Conservation (phyloP, 2,888 invertebrate genomes). For the Conus canariensis region DNA sequence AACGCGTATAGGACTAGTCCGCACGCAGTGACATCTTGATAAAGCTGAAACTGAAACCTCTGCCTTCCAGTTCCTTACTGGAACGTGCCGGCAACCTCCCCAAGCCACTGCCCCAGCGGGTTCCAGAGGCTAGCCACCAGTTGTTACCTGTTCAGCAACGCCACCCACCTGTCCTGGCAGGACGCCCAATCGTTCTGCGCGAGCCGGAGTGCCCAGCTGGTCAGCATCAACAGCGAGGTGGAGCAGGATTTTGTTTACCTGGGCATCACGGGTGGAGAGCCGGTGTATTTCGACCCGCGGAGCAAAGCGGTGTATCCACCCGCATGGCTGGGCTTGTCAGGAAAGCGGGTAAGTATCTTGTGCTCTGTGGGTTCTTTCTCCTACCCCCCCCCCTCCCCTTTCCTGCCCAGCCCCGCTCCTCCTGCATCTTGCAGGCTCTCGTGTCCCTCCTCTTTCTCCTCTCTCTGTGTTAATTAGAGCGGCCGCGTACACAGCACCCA, state of each 20-base stretch:
- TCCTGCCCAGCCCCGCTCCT: too few relatives aligned
- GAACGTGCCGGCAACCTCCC: constrained; percentile 57
- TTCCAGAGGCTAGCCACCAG: constrained; percentile 56
- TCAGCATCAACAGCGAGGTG: constrained; percentile 56
- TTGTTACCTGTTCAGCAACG: constrained; percentile 56
- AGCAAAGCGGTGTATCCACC: not conserved
- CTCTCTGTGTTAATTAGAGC: too few relatives aligned
- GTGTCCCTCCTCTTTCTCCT: too few relatives aligned
- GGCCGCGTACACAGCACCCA: too few relatives aligned
- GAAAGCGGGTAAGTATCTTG: constrained; percentile 52
- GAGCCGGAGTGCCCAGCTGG: constrained; percentile 53
- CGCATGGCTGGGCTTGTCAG: constrained; percentile 63
- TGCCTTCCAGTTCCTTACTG: constrained; percentile 53
- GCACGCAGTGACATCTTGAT: too few relatives aligned
- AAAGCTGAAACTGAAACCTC: too few relatives aligned
- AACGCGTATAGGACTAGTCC: too few relatives aligned
- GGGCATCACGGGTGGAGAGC: constrained; percentile 25
- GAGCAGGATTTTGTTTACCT: constrained; percentile 62
- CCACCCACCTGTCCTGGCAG: constrained; percentile 54
- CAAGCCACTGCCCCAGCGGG: constrained; percentile 57
- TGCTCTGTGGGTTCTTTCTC: too few relatives aligned
- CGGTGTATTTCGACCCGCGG: not conserved
- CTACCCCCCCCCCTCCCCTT: too few relatives aligned
- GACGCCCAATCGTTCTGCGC: constrained; percentile 55
- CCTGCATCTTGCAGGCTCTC: too few relatives aligned